Conservation (phyloP, 2,888 invertebrate species). For the Germaria angustata region DNA sequence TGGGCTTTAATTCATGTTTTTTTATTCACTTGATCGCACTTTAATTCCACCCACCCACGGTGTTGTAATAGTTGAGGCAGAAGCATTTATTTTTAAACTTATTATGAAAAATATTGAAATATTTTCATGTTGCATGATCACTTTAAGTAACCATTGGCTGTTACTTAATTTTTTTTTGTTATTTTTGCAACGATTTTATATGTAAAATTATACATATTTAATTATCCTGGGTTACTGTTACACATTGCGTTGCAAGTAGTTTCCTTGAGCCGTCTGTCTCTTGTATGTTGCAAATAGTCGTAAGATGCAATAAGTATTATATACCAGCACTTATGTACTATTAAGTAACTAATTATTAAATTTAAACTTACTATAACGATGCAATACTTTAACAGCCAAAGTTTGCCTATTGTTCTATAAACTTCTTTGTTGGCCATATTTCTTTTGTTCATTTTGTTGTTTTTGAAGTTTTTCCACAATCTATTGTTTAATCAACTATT, state of each 20-base stretch:
- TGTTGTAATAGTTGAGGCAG: background rate
- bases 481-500: conserved; percentile 19
- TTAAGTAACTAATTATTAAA: no score
- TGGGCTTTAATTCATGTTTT: background rate
- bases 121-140: conserved; percentile 55
- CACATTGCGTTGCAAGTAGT: conserved; percentile 7
- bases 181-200: background rate
- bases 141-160: conserved; percentile 14
- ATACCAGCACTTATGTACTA: no score
- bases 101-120: background rate
- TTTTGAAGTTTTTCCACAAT: conserved; percentile 51
- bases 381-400: conserved; percentile 46
- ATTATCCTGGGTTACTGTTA: conserved; percentile 40
- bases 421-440: conserved; percentile 52
- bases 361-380: conserved; percentile 59
- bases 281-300: background rate
- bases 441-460: conserved; percentile 22
- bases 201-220: background rate
- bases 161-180: background rate
- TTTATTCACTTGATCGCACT: conserved; percentile 1
- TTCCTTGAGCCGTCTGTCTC: background rate
- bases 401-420: conserved; percentile 36
- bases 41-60: background rate
- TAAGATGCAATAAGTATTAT: background rate
- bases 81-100: background rate